These are phyloP conservation scores for Lepetodrilus schrolli DNA, from an alignment of 2,888 invertebrate genomes.

Conservation along the genomic window DNA sequence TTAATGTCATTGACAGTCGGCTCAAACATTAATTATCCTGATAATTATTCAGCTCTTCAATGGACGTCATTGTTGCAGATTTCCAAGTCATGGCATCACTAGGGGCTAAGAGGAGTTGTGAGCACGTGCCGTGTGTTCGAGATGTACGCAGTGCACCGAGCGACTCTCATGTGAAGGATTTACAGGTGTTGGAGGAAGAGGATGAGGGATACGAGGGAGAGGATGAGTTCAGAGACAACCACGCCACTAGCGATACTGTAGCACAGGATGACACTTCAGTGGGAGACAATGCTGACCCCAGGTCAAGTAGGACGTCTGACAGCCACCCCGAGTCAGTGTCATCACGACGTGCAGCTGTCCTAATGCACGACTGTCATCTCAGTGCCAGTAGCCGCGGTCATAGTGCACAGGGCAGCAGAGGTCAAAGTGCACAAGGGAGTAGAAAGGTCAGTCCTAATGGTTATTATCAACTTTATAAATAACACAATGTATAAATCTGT, in stretches of 20 bases:
- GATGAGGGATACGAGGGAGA: conserved; percentile 14
- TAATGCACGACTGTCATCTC: neutral
- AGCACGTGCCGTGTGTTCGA: neutral
- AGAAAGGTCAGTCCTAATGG: neutral
- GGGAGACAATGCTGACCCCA: too few species aligned
- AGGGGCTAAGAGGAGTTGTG: neutral
- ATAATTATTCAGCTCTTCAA: too few species aligned
- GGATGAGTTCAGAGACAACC: neutral
- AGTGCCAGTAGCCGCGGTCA: neutral
- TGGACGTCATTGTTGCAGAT: too few species aligned
- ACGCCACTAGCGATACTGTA: neutral
- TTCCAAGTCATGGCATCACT: neutral
- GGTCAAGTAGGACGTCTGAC: neutral
- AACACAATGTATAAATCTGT: too few species aligned
- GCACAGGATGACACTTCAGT: too few species aligned
- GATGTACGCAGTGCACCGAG: conserved; percentile 3
- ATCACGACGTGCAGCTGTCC: neutral
- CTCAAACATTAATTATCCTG: too few species aligned
- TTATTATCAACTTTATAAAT: too few species aligned
- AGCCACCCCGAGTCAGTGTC: neutral
- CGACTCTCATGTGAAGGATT: neutral
- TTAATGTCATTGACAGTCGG: too few species aligned
- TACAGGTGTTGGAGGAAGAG: conserved; percentile 2
- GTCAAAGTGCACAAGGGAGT: neutral
- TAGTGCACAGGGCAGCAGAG: neutral